Evolutionary conservation across 2,797 vertebrate genomes (phyloP), one percentile per base, ranked within the genome.

Genomic region (Tokudaia muenninki): DNA sequence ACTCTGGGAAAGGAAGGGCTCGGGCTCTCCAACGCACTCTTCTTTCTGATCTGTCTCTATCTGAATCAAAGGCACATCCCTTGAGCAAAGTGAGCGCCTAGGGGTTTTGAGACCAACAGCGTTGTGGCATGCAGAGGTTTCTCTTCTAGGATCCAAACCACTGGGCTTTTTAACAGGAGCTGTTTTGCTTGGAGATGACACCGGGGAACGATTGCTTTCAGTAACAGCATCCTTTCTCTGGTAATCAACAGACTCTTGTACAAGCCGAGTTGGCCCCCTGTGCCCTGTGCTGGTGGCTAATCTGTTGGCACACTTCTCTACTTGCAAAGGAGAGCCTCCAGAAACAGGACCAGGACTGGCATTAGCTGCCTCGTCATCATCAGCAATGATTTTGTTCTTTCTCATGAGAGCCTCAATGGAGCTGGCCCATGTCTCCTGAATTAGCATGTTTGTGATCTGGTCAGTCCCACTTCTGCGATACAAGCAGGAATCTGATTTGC

Each of bases 351-450:
- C 99, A 44, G 86, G 26, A 59, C 17, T n/a, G 37, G 98, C 92
- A 2, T 99, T 99, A 47, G 98, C 97, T 87, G 97, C 98, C 75
- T 99, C 99, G 19, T 98, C 98, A 2, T 98, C 98, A 77, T 99
- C 99, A 7, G 96, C 93, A 87, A 99, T 99, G 94, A 99, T 99
- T 98, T 99, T 99, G 98, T 99, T 99, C 98, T 99, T 99, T 93
- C 99, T 99, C 99, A 99, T 99, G 87, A 99, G 98, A 3, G 99
- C 99, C 98, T 99, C 99, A 11, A 99, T 99, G 6, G 99, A 99
- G 95, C 98, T 99, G 0, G 99, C 99, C 99, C 99, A 99, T 0
- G 99, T 99, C 97, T 99, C 99, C 0, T 99, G 99, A 97, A 99
- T 99, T 94, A 99, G 97, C 99, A 99, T 99, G 96, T 99, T 99